Evolutionary conservation across 2,888 invertebrate species (phyloP).

Genomic region (Phyto melanocephala): DNA sequence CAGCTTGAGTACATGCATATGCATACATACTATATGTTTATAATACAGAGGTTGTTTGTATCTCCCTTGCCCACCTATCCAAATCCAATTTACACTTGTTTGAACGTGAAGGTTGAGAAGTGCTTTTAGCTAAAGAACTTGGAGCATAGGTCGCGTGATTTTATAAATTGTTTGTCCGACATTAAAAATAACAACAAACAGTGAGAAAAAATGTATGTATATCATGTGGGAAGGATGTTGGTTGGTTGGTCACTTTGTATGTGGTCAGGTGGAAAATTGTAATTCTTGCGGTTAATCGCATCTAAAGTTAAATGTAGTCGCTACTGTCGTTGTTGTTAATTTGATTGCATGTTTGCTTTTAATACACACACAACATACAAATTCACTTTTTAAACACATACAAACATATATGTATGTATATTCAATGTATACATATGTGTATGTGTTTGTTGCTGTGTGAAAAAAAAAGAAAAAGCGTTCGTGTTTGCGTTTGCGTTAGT

Average conservation of each 20-base stretch:
- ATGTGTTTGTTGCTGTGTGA: neutral
- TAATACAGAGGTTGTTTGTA: neutral
- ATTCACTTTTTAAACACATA: neutral
- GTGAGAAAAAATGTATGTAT: neutral
- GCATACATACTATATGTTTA: too few species aligned
- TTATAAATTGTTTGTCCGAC: conserved; percentile 2
- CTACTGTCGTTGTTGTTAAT: conserved; percentile 34
- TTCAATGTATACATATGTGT: neutral
- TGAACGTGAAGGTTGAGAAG: neutral
- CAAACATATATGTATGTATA: neutral
- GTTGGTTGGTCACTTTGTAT: conserved; percentile 21
- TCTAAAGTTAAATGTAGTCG: conserved; percentile 41
- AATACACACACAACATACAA: neutral
- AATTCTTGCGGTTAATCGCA: conserved; percentile 54
- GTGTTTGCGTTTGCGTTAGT: neutral
- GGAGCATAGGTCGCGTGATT: conserved; percentile 40
- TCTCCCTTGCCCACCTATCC: neutral
- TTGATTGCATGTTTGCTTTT: conserved; percentile 46
- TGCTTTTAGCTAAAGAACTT: conserved; percentile 4
- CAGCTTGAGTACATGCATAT: neutral
- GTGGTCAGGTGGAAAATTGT: conserved; percentile 52
- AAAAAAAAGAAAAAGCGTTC: neutral
- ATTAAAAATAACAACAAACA: neutral
- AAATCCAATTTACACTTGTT: neutral
- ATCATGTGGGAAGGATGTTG: conserved; percentile 12